A percentile compares a stretch with the other conserved stretches of the same genome.
phyloP scores from a whole-genome alignment of 2,888 invertebrate genomes.

The Sinhomidia bicolor region DNA sequence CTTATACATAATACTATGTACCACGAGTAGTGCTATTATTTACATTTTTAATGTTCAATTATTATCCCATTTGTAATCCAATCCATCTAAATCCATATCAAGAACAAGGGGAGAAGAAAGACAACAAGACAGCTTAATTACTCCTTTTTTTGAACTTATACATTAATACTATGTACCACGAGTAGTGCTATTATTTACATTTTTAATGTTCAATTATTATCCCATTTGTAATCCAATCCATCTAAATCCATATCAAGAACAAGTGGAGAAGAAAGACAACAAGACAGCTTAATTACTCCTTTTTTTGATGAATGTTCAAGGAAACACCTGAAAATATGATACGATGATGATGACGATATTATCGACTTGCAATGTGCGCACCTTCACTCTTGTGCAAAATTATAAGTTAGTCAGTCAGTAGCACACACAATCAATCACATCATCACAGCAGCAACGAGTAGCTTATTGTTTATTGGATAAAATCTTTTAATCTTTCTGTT shows the following conservation, averaged over 20 bases:
- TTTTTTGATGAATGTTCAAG: slow-evolving; percentile 29
- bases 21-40: background rate
- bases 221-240: slow-evolving; percentile 34
- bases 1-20: no score
- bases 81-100: slow-evolving; percentile 5
- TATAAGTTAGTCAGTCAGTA: background rate
- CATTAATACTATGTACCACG: background rate
- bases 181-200: background rate
- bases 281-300: slow-evolving; percentile 38
- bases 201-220: background rate
- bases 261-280: background rate
- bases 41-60: slow-evolving; percentile 3
- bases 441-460: background rate
- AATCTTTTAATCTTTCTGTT: background rate
- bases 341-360: no score
- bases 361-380: background rate
- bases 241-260: slow-evolving; percentile 5
- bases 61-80: slow-evolving; percentile 25
- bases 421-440: slow-evolving; percentile 47
- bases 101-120: background rate
- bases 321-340: background rate
- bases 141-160: background rate
- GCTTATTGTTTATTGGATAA: no score
- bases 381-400: background rate
- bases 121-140: slow-evolving; percentile 42